Evolutionary conservation across 2,797 vertebrate species (phyloP).

Genomic region (Gadopsis bispinosus): DNA sequence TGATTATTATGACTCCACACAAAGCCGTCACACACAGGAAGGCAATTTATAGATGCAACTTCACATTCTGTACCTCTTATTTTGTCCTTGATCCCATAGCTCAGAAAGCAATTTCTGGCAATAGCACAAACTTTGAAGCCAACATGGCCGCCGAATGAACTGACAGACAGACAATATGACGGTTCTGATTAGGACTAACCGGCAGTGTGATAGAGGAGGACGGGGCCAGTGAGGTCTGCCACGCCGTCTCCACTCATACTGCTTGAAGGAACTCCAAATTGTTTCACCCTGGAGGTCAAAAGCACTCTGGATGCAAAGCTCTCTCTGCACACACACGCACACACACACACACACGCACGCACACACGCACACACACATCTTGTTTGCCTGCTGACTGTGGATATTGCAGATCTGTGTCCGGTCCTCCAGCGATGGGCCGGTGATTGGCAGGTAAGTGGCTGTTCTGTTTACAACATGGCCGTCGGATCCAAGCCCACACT

Average conservation of each 20-base stretch:
- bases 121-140: conserved; percentile 66
- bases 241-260: conserved; percentile 69
- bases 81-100: conserved; percentile 67
- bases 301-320: conserved; percentile 81
- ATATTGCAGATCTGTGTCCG: conserved; percentile 81
- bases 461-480: conserved; percentile 81
- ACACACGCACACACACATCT: conserved; percentile 36
- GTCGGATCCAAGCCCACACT: conserved; percentile 70
- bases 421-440: conserved; percentile 74
- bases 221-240: conserved; percentile 67
- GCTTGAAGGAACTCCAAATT: conserved; percentile 79
- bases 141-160: conserved; percentile 68
- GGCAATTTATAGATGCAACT: conserved; percentile 35
- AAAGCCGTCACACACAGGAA: conserved; percentile 40
- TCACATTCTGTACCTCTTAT: conserved; percentile 46
- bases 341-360: conserved; percentile 22
- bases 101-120: conserved; percentile 70
- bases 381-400: conserved; percentile 86
- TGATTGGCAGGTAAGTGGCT: conserved; percentile 86
- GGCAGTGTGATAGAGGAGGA: conserved; percentile 72
- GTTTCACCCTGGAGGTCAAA: conserved; percentile 85
- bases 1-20: conserved; percentile 17
- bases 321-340: conserved; percentile 23
- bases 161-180: conserved; percentile 81
- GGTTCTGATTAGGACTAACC: conserved; percentile 78